Evolutionary conservation across 2,888 invertebrate species (phyloP), one percentile per base, ranked within the genome.

Genomic region (Ryuthela nishihirai): DNA sequence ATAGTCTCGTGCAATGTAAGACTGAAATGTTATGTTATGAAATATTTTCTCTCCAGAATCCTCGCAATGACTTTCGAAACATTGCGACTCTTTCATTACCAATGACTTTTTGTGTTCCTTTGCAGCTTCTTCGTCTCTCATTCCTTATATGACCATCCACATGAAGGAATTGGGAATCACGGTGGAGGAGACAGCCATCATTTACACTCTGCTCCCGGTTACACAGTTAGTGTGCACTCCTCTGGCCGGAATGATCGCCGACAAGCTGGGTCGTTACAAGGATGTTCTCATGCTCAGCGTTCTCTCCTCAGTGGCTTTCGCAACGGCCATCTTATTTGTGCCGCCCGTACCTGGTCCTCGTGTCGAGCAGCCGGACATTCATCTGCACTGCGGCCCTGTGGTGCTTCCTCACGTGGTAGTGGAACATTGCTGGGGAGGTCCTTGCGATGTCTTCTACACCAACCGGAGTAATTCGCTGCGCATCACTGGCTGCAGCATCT

Each of bases 111-210:
- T 20, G 20, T 44, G 3, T n/a, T 0, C 7, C 64, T 64, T 79
- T 79, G 24, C 73, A 85, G 90, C 88, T 45, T 85, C 88, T 29
- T 88, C 89, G 46, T 87, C 87, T 6, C 78, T 92, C 46, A 76
- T 91, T 54, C 91, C 92, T 0, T 92, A 89, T 74, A 76, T 92
- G 70, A 87, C 90, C 2, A 85, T 92, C 67, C 91, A 90, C 77
- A 91, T 92, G 91, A 88, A 87, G 75, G 84, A 87, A 70, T 84
- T 91, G 72, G 91, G 91, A 59, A 78, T 92, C 55, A 85, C 87
- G 41, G 85, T 90, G 65, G 85, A 87, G 69, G 88, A 92, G 78
- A 87, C 89, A 62, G 88, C 88, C 49, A 83, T 89, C 70, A 87
- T 91, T 68, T 91, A 90, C 76, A 80, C 90, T 69, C 85, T 88